Evolutionary conservation across 2,888 invertebrate species (phyloP), one percentile per base, ranked within the genome.

Genomic region (Congeria kusceri): DNA sequence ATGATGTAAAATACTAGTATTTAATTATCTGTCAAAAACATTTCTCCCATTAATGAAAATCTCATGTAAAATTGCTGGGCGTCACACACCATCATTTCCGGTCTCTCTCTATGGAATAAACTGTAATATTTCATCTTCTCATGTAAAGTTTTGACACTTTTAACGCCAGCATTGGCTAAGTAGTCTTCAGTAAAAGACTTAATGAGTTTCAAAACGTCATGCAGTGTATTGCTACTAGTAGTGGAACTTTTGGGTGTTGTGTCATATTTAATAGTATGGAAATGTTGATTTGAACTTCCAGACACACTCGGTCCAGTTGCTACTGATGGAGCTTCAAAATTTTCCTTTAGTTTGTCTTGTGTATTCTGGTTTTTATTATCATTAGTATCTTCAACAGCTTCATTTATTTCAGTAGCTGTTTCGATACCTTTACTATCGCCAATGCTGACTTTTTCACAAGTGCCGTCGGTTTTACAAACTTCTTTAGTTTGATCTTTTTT

Each of bases 41-140:
- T 96, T 94, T 97, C 97, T 0, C 97, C 97, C 78, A 96, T 95
- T 83, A 97, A 94, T 20, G 96, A 96, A 92, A 97, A 95, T 89
- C 96, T 95, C 92, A 96, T 96, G 77, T 96, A 93, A 93, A 97
- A 97, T 20, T 96, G 96, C 72, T 97, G 97, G 1, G 97, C 96
- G 65, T 96, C 96, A 88, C 98, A 98, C 61, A 96, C 95, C 71
- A 98, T 94, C 18, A 96, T 91, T 77, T 96, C 79, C 25, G 89
- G 89, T 27, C 83, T 83, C 23, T 76, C 53, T 62, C 59, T 82
- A 53, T 90, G 88, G 25, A 75, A 81, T 32, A 87, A 70, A 56
- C 86, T 81, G 72, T 89, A 89, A 66, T 87, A 84, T 39, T 86
- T 73, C 39, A 83, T 61, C 27, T 83, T 83, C 39, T 84, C 76